Evolutionary conservation across 2,113 vertebrate genomes (phyloP).

Genomic region (Sigmodon hispidus): DNA sequence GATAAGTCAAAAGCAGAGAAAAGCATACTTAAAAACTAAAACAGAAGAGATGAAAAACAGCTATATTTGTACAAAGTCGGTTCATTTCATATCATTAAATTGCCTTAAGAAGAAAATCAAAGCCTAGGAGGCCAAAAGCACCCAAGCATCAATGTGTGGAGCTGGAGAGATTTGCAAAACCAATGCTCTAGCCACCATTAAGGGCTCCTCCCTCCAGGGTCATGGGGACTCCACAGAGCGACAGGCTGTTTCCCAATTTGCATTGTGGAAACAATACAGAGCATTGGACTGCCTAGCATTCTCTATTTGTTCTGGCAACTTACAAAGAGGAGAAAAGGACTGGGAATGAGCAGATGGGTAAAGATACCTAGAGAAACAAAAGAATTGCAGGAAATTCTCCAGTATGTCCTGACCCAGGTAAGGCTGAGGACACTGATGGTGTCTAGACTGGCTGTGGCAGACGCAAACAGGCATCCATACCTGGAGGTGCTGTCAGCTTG

Average conservation of each 20-base stretch:
- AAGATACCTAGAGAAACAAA: background rate
- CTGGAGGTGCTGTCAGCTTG: slow-evolving; percentile 37
- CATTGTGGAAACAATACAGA: background rate
- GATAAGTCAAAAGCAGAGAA: background rate
- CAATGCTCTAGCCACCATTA: background rate
- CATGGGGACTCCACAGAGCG: background rate
- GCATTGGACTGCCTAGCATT: background rate
- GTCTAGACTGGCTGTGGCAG: background rate
- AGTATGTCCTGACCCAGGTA: background rate
- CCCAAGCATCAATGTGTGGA: background rate
- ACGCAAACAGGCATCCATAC: slow-evolving; percentile 7
- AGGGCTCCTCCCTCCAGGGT: background rate
- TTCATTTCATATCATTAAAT: background rate
- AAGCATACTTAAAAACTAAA: background rate
- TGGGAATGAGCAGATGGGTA: background rate
- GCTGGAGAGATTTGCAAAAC: background rate
- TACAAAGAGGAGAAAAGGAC: background rate
- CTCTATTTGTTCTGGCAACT: background rate
- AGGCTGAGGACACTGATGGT: background rate
- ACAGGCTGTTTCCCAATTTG: background rate
- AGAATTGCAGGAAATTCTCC: background rate
- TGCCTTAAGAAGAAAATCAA: background rate
- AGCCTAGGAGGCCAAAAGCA: background rate
- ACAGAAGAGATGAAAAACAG: background rate
- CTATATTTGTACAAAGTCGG: background rate